These are phyloP conservation scores for Micronycteris hirsuta DNA, from an alignment of 2,113 vertebrate genomes.

Conservation along the genomic window DNA sequence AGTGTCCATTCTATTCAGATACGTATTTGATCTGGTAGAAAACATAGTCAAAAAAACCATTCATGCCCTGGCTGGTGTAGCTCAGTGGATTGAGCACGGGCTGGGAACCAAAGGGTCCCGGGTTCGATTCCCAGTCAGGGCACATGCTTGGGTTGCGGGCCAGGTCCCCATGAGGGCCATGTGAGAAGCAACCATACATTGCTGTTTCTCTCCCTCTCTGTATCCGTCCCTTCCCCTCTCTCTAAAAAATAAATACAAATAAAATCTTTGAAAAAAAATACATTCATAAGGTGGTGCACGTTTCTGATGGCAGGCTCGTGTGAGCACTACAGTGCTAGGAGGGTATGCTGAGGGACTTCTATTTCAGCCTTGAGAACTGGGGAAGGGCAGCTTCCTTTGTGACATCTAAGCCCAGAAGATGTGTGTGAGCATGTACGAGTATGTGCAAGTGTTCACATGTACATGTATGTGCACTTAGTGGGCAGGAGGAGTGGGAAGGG, in stretches of 20 bases:
- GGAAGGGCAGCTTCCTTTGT: neutral
- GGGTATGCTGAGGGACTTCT: neutral
- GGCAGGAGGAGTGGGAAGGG: no score
- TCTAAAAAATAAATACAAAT: no score
- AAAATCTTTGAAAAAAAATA: neutral
- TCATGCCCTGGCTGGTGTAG: no score
- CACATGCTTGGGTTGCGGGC: no score
- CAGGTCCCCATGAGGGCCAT: no score
- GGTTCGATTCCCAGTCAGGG: no score
- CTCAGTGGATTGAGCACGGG: no score
- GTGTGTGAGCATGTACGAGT: neutral
- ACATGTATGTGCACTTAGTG: neutral
- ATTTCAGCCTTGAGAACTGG: neutral
- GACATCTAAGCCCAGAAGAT: neutral
- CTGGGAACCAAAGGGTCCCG: no score
- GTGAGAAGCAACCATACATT: no score
- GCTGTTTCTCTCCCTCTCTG: no score
- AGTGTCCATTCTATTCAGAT: neutral
- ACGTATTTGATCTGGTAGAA: neutral
- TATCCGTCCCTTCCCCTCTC: no score
- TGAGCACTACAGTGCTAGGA: neutral
- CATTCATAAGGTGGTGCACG: neutral
- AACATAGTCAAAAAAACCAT: neutral
- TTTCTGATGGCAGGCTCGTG: neutral
- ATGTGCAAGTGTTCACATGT: neutral